Evolutionary conservation across 2,888 invertebrate species (phyloP).

Genomic region (Hydraecia micacea): DNA sequence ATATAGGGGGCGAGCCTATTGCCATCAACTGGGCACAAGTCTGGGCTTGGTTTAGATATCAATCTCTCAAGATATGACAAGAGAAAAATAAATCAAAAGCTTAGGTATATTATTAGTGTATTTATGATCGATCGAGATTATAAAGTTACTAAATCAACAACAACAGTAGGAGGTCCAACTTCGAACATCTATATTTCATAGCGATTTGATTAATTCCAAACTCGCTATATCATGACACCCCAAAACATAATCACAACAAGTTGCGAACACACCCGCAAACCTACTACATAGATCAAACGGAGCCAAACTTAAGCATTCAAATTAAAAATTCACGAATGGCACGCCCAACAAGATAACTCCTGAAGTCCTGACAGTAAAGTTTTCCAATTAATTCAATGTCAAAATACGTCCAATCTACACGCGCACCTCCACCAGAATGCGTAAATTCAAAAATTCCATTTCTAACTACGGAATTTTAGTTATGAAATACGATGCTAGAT

Average conservation of each 20-base stretch:
- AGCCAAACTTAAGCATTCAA: constrained; percentile 60
- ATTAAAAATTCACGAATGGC: constrained; percentile 66
- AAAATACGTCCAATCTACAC: constrained; percentile 70
- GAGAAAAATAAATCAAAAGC: background rate
- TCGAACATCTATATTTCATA: constrained; percentile 22
- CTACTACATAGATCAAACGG: constrained; percentile 57
- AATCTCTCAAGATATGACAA: background rate
- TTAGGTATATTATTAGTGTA: background rate
- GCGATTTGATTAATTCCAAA: constrained; percentile 35
- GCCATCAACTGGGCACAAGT: background rate
- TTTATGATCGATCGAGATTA: background rate
- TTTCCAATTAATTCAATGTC: constrained; percentile 76
- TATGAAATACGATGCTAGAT: constrained; percentile 66
- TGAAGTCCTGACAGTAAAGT: constrained; percentile 68
- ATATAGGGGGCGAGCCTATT: background rate
- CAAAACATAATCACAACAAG: constrained; percentile 45
- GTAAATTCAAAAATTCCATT: constrained; percentile 63
- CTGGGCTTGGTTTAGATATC: background rate
- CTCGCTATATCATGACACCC: constrained; percentile 5
- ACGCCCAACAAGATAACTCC: constrained; percentile 62
- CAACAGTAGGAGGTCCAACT: constrained; percentile 1
- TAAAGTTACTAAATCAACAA: background rate
- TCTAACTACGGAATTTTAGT: constrained; percentile 62
- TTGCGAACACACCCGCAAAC: constrained; percentile 38
- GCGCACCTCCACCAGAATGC: constrained; percentile 41